Conservation (phyloP, 2,888 invertebrate species). For the Thumatha senex region DNA sequence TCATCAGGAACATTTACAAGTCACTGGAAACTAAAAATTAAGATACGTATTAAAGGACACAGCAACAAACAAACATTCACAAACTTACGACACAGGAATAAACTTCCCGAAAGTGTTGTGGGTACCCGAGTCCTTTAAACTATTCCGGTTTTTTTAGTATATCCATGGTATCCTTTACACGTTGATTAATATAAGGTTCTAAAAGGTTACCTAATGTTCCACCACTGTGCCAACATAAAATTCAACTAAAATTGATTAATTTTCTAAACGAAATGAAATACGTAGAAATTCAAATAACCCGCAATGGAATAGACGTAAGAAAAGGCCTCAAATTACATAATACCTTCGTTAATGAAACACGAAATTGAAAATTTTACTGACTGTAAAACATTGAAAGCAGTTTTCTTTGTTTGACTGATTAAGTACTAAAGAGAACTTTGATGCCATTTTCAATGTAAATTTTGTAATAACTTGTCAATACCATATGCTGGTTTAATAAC, state of each 20-base stretch:
- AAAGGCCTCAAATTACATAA: constrained; percentile 45
- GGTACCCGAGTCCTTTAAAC: too few species aligned
- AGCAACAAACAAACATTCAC: too few species aligned
- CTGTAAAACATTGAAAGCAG: constrained; percentile 25
- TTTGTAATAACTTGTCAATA: constrained; percentile 9
- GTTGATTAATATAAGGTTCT: too few species aligned
- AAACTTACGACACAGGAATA: too few species aligned
- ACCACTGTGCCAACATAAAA: too few species aligned
- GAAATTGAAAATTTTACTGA: constrained; percentile 42
- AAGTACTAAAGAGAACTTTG: constrained; percentile 19
- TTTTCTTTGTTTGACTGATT: constrained; percentile 30
- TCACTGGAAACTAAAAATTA: too few species aligned
- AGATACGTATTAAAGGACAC: too few species aligned
- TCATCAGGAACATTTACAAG: too few species aligned
- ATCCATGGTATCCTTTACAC: too few species aligned
- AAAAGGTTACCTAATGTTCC: too few species aligned
- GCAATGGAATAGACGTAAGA: constrained; percentile 33
- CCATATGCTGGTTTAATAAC: constrained; percentile 1
- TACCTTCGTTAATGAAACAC: constrained; percentile 44
- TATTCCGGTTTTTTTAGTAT: too few species aligned
- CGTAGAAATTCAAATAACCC: constrained; percentile 31
- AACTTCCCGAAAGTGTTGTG: too few species aligned
- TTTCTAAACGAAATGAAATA: constrained; percentile 29
- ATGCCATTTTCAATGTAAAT: constrained; percentile 19
- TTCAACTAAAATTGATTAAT: not conserved